Base-by-base conservation (phyloP, 2,888 invertebrate species). In the Willowsia nigromaculata region DNA sequence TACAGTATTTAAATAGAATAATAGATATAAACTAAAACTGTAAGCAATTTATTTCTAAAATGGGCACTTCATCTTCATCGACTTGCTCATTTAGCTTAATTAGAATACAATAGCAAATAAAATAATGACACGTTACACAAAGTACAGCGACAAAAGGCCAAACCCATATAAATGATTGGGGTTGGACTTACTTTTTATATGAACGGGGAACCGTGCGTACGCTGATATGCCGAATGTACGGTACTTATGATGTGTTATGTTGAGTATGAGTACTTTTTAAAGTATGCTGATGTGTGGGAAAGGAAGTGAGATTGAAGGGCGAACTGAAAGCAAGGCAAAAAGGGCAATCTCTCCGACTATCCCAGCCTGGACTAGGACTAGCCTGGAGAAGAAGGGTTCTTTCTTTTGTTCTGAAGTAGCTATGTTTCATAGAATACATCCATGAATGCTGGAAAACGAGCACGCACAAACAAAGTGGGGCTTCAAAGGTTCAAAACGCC, bases 51-150 rank as follows among this genome's bases (percentile, higher is more conserved):
- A 71, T 13, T 37, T 47, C 7, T 47, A 27, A 76, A 76, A 76
- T 13, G 47, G n/a, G 27, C 50, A 27, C 25, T 50, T 76, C 22
- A 40, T 25, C 13, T 71, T 9, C 56, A 30, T 43, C 43, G 13
- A 43, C 11, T 13, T 9, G 11, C 4, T 33, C 30, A 62, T 62
- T 62, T 13, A 62, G 22, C n/a, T 59, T 81, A 81, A 81, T 81
- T 81, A 82, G 27, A 82, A 82, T 82, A 82, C 82, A 65, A 82
- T 78, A n/a, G 18, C 1, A 25, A n/a, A n/a, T 22, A 78, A 43
- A 1, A 33, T 4, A 22, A 5, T 78, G 53, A n/a, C n/a, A n/a
- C n/a, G n/a, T n/a, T n/a, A n/a, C n/a, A n/a, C 37, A 40, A 6
- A 65, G 7, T 27, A 65, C 22, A 18, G 56, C 13, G 18, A 22